Base-by-base conservation (phyloP, 1,140 invertebrate genomes). In the Rhopalosiphum maidis region DNA sequence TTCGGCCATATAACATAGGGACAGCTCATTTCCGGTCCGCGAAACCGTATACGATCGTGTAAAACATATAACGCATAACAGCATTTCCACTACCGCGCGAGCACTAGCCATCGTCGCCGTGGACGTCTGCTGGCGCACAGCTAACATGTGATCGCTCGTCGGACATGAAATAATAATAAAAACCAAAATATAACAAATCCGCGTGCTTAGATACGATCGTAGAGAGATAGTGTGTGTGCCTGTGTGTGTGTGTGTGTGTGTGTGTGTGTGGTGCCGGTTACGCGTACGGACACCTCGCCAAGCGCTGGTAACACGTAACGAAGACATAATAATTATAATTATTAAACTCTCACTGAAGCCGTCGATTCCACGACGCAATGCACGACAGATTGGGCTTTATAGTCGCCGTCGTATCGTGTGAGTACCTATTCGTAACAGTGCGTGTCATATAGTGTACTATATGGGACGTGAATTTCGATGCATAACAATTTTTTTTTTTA, bases 351-450 rank as follows among this genome's bases (percentile, higher is more conserved):
- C 60, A 15, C 18, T 23, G 60, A n/a, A 77, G 60, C n/a, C 60
- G 60, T 77, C 60, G 60, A 77, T 37, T 37, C 77, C 35, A 37
- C 77, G 77, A 23, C 54, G 37, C 54, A 55, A 90, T 90, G 89
- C 55, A 43, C 89, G 89, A 68, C 55, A 43, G 54, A 68, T 37
- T 90, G 89, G 54, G 11, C 54, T 43, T 90, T 25, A 68, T 90
- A 68, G 25, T 43, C 37, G 37, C 37, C 37, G 55, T 90, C 41
- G 41, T 48, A n/a, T 90, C 41, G 25, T 90, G 89, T 90, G 54
- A 90, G 89, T 90, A 60, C 46, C n/a, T 77, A 77, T 15, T 18
- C 60, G 30, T 68, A 68, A 30, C 60, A 4, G 30, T 3, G 30
- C n/a, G 4, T 18, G 18, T n/a, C n/a, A 77, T 60, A 7, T 25